Base-by-base conservation (phyloP, 2,113 vertebrate genomes). In the Anoura caudifer region DNA sequence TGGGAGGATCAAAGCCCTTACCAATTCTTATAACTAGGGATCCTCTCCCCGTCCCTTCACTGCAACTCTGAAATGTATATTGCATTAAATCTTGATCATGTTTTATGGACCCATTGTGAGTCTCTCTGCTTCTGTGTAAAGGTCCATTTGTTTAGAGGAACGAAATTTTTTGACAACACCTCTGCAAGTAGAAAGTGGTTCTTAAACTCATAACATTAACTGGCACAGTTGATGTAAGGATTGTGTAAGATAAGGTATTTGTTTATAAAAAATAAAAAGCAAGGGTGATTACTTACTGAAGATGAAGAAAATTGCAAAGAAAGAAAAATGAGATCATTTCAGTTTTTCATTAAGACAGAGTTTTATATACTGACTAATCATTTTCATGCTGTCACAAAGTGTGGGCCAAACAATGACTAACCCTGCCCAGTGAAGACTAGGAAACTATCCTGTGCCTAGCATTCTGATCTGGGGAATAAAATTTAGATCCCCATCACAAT, bases 381-480 rank as follows among this genome's bases (percentile, higher is more conserved):
- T 65, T 80, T 72, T 92, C 41, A 47, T 73, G 20, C 24, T 67
- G 43, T 59, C 69, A 59, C 52, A 93, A 94, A 87, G 47, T 41
- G 80, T 36, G 17, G 9, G 17, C 41, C 52, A 80, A 69, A 85
- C 31, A 91, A 28, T 73, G 43, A 76, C 3, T 67, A 24, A 65
- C 16, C 26, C 17, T 56, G 41, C 28, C 65, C 77, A 81, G 75
- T 24, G 56, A 76, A 72, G 47, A n/a, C 72, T 50, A 81, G 45
- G 31, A 16, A 93, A 70, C 36, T 52, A 38, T 2, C 47, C 12
- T 83, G 43, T 31, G 70, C 67, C 72, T 26, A 59, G 22, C 9
- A 80, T 56, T 95, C 75, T 87, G 59, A 87, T 33, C 52, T 84
- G 75, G 31, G 47, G 94, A 94, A 87, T 93, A 84, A 91, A 81